Evolutionary conservation across 2,113 vertebrate species (phyloP), one percentile per base, ranked within the genome.

Genomic region (Nansenia antarctica): DNA sequence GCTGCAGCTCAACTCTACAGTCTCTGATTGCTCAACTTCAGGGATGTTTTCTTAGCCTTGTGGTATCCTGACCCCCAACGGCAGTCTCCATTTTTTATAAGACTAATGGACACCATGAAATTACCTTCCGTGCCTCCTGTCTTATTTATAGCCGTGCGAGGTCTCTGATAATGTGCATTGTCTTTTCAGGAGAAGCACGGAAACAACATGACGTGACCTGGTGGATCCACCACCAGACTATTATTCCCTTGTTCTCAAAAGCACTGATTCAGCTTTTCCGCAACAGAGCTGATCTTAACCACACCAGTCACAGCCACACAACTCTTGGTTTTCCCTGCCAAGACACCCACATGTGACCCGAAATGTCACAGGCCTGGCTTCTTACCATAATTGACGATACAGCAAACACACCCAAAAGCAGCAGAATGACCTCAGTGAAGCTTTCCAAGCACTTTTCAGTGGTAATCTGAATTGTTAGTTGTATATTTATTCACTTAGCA

Each of bases 81-180:
- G 54, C 73, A 52, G 69, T 59, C 76, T 91, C 76, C 74, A 89
- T 90, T 90, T 92, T 91, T 91, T 89, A 91, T 91, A 88, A 91
- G 87, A 76, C 86, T 91, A 93, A 92, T 92, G 89, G 86, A 91
- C 82, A 60, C 64, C 37, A 29, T 70, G 12, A 83, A 83, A 82
- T 80, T 81, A 78, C 78, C 62, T 82, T 27, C 58, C 57, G 32
- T 62, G 11, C 62, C 67, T 83, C 65, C 69, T 85, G 71, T 35
- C 82, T 88, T 91, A 92, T 92, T 92, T 92, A 90, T 88, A 85
- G 84, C 61, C 62, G 64, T 75, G 72, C 24, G 62, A 68, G 76
- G 77, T 69, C 67, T 75, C 27, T 53, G 64, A 73, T 83, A 80
- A 88, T 77, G 68, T 64, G 77, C 63, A 77, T 88, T 90, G 86